Conservation (phyloP, 1,140 invertebrate genomes). For the Zaprionus gabonicus region DNA sequence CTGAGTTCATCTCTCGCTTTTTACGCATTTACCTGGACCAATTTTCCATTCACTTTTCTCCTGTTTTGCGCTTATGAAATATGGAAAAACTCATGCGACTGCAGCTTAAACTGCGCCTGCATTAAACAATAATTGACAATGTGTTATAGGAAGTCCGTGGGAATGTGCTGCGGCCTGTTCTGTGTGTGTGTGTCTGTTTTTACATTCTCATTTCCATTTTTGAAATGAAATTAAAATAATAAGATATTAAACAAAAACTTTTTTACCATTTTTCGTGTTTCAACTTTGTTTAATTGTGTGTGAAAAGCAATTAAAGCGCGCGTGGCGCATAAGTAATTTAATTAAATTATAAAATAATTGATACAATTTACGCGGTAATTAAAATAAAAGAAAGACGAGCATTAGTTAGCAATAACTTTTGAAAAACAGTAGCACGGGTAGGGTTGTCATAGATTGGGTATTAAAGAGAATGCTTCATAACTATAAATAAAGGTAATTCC, state of each 20-base stretch:
- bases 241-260: constrained; percentile 1
- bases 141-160: neutral
- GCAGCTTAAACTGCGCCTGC: neutral
- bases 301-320: constrained; percentile 10
- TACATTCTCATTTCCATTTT: neutral
- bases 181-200: neutral
- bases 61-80: neutral
- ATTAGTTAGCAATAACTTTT: neutral
- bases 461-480: neutral
- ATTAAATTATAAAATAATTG: constrained; percentile 7
- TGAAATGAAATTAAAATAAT: constrained; percentile 11
- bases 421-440: neutral
- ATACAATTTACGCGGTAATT: neutral
- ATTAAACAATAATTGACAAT: constrained; percentile 5
- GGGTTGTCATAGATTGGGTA: neutral
- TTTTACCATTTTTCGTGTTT: neutral
- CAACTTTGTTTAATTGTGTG: constrained; percentile 39
- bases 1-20: neutral
- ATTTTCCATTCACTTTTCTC: neutral
- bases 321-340: neutral
- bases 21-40: neutral
- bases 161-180: neutral
- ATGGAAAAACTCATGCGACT: neutral
- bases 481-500: neutral
- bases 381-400: neutral